Evolutionary conservation across 2,888 invertebrate genomes (phyloP), one percentile per base, ranked within the genome.

Genomic region (Protophormia terraenovae): DNA sequence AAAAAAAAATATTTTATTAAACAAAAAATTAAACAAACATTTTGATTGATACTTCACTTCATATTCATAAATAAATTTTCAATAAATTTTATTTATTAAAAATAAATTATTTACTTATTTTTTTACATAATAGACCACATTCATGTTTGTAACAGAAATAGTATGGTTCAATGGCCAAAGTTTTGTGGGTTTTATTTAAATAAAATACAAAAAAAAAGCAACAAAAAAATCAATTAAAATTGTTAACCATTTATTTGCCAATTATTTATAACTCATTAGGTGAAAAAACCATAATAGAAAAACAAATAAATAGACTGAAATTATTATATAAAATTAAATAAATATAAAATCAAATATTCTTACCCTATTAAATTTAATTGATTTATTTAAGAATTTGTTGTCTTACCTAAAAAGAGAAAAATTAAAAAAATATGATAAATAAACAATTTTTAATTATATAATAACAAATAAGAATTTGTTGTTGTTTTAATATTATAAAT

Each of bases 341-440:
- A 53, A 76, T 29, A 41, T n/a, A 38, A 22, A 47, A 29, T 7
- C 10, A 50, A 76, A 14, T 53, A n/a, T 64, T 38, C 55, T 77
- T 77, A 67, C 76, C 76, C 29, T 41, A 77, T 64, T 64, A 27
- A 14, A 27, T 64, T 50, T 50, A 38, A 24, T 29, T 32, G 55
- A 29, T 66, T 76, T 66, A 64, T 66, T 64, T 66, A 29, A 38
- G 4, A 24, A 12, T 53, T 24, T 27, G 8, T 55, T 24, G 45
- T 66, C 76, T 67, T 77, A 77, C 76, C 66, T 66, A 45, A 45
- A 73, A 53, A 50, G 50, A 47, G 19, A 66, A 19, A 12, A 62
- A 7, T 3, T 6, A 41, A 22, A 62, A 29, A 24, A 6, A 4
- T 47, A n/a, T 41, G 5, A 19, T 47, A 47, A 47, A 47, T 41